These are phyloP conservation scores for Drosophila subpulchrella DNA, from an alignment of 1,140 invertebrate genomes.

Conservation along the genomic window DNA sequence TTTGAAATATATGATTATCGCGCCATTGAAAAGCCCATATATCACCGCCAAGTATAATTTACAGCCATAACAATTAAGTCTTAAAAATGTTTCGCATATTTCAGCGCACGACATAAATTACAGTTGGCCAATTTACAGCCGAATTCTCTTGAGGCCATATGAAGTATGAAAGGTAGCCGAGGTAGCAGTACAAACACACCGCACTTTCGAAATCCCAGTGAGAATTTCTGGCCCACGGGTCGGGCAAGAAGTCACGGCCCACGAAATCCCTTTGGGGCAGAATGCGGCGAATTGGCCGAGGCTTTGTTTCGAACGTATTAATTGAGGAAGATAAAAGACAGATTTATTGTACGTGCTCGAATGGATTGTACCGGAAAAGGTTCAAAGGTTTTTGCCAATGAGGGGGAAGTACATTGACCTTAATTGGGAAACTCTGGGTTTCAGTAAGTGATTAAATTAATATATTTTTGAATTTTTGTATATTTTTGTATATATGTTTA, in stretches of 20 bases:
- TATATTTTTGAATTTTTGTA: background rate
- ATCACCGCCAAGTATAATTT: constrained; percentile 48
- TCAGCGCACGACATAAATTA: constrained; percentile 47
- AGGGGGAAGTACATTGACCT: constrained; percentile 11
- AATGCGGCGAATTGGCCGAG: background rate
- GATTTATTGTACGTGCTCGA: constrained; percentile 52
- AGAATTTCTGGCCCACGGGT: constrained; percentile 19
- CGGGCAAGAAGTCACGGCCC: constrained; percentile 30
- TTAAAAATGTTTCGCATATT: constrained; percentile 53
- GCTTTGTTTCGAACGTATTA: constrained; percentile 39
- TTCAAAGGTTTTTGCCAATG: background rate
- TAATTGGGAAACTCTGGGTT: constrained; percentile 8
- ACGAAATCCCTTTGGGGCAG: constrained; percentile 39
- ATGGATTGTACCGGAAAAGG: background rate
- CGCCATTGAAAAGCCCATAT: constrained; percentile 16
- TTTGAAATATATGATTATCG: constrained; percentile 20
- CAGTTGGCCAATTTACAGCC: constrained; percentile 12
- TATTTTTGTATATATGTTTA: too few relatives aligned
- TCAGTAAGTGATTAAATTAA: background rate
- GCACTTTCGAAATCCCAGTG: constrained; percentile 29
- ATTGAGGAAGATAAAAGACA: constrained; percentile 58
- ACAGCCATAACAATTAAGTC: constrained; percentile 62
- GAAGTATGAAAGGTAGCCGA: constrained; percentile 12
- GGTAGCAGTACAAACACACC: constrained; percentile 8
- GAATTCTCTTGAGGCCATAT: constrained; percentile 36